These are phyloP conservation scores for Grallaria varia DNA, from an alignment of 2,113 vertebrate genomes.

Conservation along the genomic window DNA sequence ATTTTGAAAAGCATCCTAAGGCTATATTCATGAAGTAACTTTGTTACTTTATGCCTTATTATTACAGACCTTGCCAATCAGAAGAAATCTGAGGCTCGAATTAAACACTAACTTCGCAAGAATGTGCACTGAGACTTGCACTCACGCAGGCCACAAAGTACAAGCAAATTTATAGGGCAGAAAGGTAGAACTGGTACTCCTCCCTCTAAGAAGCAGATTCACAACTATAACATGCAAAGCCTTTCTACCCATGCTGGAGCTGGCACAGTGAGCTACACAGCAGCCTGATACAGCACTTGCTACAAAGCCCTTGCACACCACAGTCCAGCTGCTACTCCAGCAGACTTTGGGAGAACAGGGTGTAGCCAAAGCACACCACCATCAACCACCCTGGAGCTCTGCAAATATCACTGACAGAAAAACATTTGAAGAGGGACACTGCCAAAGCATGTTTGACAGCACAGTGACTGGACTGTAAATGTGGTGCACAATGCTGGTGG, in stretches of 20 bases:
- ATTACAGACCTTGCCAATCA: not conserved
- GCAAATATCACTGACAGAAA: not conserved
- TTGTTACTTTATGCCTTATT: not conserved
- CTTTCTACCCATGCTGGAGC: not conserved
- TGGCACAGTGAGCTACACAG: not conserved
- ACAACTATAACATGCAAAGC: not conserved
- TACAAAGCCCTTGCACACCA: not conserved
- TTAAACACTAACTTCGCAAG: not conserved
- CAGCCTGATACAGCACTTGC: accelerated
- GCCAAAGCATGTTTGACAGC: not conserved
- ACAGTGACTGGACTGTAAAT: not conserved
- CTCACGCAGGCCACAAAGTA: not conserved
- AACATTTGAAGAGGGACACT: not conserved
- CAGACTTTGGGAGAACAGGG: not conserved
- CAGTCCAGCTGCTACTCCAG: not conserved
- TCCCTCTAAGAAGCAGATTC: not conserved
- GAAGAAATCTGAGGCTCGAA: not conserved
- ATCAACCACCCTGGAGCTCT: not conserved
- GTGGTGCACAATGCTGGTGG: accelerated
- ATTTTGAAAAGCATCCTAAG: not conserved
- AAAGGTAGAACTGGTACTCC: not conserved
- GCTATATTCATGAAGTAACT: not conserved
- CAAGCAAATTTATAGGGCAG: not conserved
- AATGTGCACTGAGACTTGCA: not conserved
- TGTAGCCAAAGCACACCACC: not conserved